Evolutionary conservation across 2,888 invertebrate genomes (phyloP).

Genomic region (Metalampra italica): DNA sequence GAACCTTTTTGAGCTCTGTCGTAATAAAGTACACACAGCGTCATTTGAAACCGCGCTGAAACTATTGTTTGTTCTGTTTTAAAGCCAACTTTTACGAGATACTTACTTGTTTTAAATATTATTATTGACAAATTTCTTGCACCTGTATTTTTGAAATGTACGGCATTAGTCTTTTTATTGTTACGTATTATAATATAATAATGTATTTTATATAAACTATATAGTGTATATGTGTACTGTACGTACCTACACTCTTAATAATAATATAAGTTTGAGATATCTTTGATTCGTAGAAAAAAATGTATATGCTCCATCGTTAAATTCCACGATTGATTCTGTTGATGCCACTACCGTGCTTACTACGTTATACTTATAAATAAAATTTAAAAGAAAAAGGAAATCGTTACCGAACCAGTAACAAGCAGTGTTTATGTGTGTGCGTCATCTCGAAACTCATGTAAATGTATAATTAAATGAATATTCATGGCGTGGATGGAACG

Average conservation of each 20-base stretch:
- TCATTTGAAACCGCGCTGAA: conserved; percentile 24
- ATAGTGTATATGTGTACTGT: no score
- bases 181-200: no score
- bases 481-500: conserved; percentile 56
- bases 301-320: conserved; percentile 17
- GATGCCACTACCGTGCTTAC: conserved; percentile 24
- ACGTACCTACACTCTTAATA: no score
- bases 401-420: conserved; percentile 42
- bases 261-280: no score
- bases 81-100: conserved; percentile 20
- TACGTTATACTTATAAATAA: conserved; percentile 41
- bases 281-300: no score
- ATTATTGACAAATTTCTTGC: background rate
- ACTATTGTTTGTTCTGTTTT: conserved; percentile 28
- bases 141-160: no score
- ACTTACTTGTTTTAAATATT: conserved; percentile 1
- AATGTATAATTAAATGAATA: conserved; percentile 61
- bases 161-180: no score
- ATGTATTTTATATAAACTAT: no score
- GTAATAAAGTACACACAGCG: conserved; percentile 30
- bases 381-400: conserved; percentile 30
- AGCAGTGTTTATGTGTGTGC: conserved; percentile 40
- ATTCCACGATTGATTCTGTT: conserved; percentile 20
- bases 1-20: conserved; percentile 29
- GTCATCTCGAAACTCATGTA: conserved; percentile 54